These are phyloP conservation scores for Phrixothrix hirtus DNA, from an alignment of 2,888 invertebrate genomes.

Conservation along the genomic window DNA sequence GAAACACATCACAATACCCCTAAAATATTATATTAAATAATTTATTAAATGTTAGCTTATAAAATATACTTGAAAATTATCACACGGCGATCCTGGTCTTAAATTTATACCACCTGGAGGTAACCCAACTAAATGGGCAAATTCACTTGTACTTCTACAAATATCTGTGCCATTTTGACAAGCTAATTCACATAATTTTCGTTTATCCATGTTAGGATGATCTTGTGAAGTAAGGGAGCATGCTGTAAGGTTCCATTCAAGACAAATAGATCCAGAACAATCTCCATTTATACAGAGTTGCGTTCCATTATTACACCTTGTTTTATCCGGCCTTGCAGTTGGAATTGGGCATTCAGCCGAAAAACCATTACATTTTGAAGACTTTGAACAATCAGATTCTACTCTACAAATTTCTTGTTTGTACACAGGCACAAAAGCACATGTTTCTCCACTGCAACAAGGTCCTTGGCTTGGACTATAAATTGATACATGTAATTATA, in stretches of 20 bases:
- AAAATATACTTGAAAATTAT: constrained; percentile 84
- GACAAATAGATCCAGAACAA: constrained; percentile 93
- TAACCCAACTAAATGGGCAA: constrained; percentile 72
- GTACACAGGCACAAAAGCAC: constrained; percentile 72
- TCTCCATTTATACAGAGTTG: constrained; percentile 87
- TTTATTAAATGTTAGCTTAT: constrained; percentile 4
- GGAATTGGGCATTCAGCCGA: constrained; percentile 89
- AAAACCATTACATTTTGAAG: constrained; percentile 82
- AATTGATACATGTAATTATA: too few relatives aligned
- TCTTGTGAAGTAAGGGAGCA: constrained; percentile 89
- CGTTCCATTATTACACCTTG: constrained; percentile 93
- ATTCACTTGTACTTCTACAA: constrained; percentile 87
- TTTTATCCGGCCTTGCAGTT: constrained; percentile 79
- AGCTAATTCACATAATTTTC: constrained; percentile 94
- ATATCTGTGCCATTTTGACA: constrained; percentile 85
- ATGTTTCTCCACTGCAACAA: constrained; percentile 83
- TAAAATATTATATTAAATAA: constrained; percentile 49
- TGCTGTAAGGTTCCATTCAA: constrained; percentile 91
- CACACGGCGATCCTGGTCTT: constrained; percentile 95
- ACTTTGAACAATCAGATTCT: constrained; percentile 88
- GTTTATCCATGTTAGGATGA: constrained; percentile 74
- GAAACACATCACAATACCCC: constrained; percentile 99
- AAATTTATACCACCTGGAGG: constrained; percentile 83
- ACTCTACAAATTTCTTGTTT: constrained; percentile 75
- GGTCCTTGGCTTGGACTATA: constrained; percentile 96